Conservation (phyloP, 2,113 vertebrate species). For the Tor tambroides region DNA sequence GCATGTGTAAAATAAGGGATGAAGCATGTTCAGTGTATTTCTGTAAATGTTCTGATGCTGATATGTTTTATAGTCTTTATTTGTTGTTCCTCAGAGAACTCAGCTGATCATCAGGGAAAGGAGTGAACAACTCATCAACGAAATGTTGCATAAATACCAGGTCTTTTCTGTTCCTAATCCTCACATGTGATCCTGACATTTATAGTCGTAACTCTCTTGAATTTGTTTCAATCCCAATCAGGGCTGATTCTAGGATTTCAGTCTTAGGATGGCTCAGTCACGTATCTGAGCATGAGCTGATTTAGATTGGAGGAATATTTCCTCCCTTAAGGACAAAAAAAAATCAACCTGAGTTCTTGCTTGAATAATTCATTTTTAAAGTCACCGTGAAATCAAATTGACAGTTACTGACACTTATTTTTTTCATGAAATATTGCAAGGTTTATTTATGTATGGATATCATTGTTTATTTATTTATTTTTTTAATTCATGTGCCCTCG, state of each 20-base stretch:
- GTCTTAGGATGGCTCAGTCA: not conserved
- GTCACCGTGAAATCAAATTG: not conserved
- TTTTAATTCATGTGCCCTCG: too few relatives aligned
- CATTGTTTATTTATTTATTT: too few relatives aligned
- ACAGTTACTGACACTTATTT: not conserved
- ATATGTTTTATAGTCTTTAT: not conserved
- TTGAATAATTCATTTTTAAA: not conserved
- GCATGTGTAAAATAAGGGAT: not conserved
- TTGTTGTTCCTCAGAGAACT: conserved; percentile 64
- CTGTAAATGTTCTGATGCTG: not conserved
- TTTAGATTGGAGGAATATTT: not conserved
- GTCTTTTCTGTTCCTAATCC: not conserved
- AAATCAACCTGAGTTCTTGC: not conserved
- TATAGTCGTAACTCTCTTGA: not conserved
- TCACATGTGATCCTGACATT: not conserved
- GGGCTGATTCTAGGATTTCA: not conserved
- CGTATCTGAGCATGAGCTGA: not conserved
- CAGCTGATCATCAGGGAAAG: conserved; percentile 68
- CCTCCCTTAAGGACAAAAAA: not conserved
- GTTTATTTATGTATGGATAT: too few relatives aligned
- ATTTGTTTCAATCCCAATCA: not conserved
- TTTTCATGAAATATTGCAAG: not conserved
- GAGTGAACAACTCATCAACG: conserved; percentile 69
- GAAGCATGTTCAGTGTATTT: not conserved
- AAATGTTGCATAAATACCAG: conserved; percentile 66